Percentiles rank a stretch among this genome's conserved stretches.
phyloP scores from a whole-genome alignment of 2,113 vertebrate genomes.

The Elachura formosa region DNA sequence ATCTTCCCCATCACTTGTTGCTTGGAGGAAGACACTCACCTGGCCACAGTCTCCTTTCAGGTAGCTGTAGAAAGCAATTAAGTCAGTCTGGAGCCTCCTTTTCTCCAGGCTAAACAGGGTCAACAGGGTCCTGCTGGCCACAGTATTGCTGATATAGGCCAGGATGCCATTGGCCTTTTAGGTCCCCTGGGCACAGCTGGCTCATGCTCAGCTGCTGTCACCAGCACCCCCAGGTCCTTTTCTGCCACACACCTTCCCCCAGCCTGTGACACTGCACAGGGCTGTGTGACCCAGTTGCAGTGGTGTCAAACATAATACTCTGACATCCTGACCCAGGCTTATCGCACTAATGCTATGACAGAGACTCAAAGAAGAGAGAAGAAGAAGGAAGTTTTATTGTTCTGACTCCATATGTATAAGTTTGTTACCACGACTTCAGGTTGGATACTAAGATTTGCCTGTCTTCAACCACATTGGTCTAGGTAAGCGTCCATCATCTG shows the following conservation, averaged over 20 bases:
- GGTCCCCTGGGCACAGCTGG: not conserved
- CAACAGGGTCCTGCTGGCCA: not conserved
- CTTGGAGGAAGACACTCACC: not conserved
- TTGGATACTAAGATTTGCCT: too few relatives aligned
- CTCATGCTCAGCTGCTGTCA: not conserved
- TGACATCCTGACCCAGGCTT: not conserved
- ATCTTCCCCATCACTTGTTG: not conserved
- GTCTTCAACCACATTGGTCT: too few relatives aligned
- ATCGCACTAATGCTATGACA: too few relatives aligned
- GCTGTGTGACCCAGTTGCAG: not conserved
- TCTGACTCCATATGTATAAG: too few relatives aligned
- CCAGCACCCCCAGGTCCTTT: not conserved
- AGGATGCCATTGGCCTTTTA: not conserved
- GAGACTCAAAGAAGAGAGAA: too few relatives aligned
- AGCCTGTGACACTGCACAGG: not conserved
- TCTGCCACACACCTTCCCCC: not conserved
- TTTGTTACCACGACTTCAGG: too few relatives aligned
- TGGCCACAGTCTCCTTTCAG: not conserved
- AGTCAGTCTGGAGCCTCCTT: not conserved
- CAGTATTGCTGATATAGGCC: not conserved
- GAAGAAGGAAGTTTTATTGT: too few relatives aligned
- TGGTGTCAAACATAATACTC: not conserved
- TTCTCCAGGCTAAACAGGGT: not conserved
- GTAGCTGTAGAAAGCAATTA: not conserved
- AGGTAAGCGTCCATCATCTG: too few relatives aligned